Percentiles rank a stretch among this genome's conserved stretches.
Conservation (phyloP, 2,888 invertebrate genomes). For the Sinodicranocentrus sp. region DNA sequence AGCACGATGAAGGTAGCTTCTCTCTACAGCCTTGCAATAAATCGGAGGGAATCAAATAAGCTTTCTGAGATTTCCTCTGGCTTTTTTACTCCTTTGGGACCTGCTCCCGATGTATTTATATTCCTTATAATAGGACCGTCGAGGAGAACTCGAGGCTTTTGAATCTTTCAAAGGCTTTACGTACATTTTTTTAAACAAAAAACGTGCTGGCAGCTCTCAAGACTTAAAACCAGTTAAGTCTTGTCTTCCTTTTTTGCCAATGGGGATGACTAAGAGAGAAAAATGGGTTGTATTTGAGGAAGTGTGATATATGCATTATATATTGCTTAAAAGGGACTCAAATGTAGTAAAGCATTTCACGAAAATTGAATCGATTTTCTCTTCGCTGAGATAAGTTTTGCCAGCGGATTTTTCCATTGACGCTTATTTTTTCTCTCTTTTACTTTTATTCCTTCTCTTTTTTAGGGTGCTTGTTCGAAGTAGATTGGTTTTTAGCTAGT, state of each 20-base stretch:
- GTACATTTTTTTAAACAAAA: slow-evolving; percentile 13
- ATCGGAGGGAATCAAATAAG: slow-evolving; percentile 59
- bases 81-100: slow-evolving; percentile 34
- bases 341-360: slow-evolving; percentile 25
- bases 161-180: slow-evolving; percentile 62
- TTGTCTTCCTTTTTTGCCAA: slow-evolving; percentile 27
- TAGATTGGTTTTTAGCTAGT: no score
- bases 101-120: background rate
- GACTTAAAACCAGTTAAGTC: slow-evolving; percentile 46
- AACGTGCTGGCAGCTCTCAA: slow-evolving; percentile 45
- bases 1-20: no score
- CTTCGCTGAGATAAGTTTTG: slow-evolving; percentile 35
- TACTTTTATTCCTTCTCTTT: no score
- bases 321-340: background rate
- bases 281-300: no score
- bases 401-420: slow-evolving; percentile 35
- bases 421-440: slow-evolving; percentile 13
- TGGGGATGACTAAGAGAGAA: no score
- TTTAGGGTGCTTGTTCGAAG: no score
- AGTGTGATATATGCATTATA: no score
- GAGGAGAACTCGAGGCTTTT: slow-evolving; percentile 20
- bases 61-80: slow-evolving; percentile 59
- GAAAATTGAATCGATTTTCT: slow-evolving; percentile 63
- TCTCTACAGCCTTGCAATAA: no score
- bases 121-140: no score